Evolutionary conservation across 2,797 vertebrate genomes (phyloP).

Genomic region (Hephaestus fuliginosus): DNA sequence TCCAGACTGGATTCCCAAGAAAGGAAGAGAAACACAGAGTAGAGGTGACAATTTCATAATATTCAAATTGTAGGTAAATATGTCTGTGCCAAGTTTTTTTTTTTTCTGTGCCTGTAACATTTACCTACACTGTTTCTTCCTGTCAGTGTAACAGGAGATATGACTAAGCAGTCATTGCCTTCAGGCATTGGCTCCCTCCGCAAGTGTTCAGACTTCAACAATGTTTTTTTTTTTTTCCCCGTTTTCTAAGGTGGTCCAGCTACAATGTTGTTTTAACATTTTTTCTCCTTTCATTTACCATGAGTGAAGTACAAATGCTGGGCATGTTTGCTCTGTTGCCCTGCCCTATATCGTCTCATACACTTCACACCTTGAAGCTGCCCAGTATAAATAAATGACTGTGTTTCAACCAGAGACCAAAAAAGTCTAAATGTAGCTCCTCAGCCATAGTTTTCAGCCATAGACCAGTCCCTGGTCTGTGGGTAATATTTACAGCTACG

Average conservation of each 20-base stretch:
- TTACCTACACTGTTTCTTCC: constrained; percentile 23
- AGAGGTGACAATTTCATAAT: constrained; percentile 28
- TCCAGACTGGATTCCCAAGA: constrained; percentile 9
- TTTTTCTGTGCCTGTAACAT: constrained; percentile 26
- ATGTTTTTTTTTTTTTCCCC: constrained; percentile 34
- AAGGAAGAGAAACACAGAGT: background rate
- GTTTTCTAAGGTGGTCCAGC: constrained; percentile 50
- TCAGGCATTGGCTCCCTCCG: constrained; percentile 36
- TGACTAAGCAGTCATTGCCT: constrained; percentile 36
- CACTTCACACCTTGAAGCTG: constrained; percentile 6
- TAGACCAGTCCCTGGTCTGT: background rate
- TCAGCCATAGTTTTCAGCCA: background rate
- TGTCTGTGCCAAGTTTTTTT: constrained; percentile 7
- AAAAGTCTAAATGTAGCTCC: background rate
- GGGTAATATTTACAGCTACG: background rate
- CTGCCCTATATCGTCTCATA: background rate
- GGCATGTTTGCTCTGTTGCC: background rate
- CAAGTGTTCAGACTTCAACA: constrained; percentile 31
- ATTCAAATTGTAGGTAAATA: constrained; percentile 40
- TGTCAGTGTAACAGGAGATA: constrained; percentile 54
- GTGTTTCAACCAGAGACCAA: background rate
- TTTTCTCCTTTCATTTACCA: constrained; percentile 6
- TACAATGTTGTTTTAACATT: constrained; percentile 25
- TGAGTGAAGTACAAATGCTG: background rate
- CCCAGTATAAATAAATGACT: background rate